Evolutionary conservation across 1,140 invertebrate species (phyloP), one percentile per base, ranked within the genome.

Genomic region (Akabosia matsudoensis): DNA sequence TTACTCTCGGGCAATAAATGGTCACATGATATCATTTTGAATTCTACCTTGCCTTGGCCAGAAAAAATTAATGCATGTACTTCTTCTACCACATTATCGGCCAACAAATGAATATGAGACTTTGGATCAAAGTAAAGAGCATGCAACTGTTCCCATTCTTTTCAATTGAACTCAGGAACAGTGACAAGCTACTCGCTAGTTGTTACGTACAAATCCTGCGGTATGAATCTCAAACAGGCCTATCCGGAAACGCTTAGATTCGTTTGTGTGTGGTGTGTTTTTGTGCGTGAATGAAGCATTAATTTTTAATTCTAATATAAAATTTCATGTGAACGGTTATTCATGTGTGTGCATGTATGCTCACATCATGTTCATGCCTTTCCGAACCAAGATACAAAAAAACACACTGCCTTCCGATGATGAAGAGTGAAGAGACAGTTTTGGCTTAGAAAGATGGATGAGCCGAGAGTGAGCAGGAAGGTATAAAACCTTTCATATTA

Each of bases 401-500:
- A n/a, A n/a, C n/a, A n/a, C n/a, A n/a, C n/a, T n/a, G 18, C 37
- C 7, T 7, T 45, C 37, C 18, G 37, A 45, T 45, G 37, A 45
- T 45, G 37, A 45, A 18, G 10, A 56, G 7, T 56, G 54, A 56
- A 56, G 54, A 56, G 54, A 56, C 54, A 56, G 54, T 56, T 56
- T 56, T 56, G 54, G 61, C 14, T 67, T 67, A 31, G n/a, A 28
- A 67, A 67, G 61, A 67, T 67, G 61, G 61, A 67, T 67, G 61
- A 67, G 61, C 31, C 7, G 3, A 67, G 22, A 67, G 28, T 67
- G 61, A 67, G 13, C 31, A 30, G 22, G 22, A 61, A n/a, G 24
- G 24, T 24, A 24, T n/a, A 61, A 61, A 61, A 61, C 54, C 24
- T 61, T 61, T 61, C 24, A 22, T n/a, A n/a, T n/a, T 61, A 45